Percentiles rank a stretch among this genome's conserved stretches.
phyloP scores from a whole-genome alignment of 2,888 invertebrate species.

The Synanthedon myopaeformis region DNA sequence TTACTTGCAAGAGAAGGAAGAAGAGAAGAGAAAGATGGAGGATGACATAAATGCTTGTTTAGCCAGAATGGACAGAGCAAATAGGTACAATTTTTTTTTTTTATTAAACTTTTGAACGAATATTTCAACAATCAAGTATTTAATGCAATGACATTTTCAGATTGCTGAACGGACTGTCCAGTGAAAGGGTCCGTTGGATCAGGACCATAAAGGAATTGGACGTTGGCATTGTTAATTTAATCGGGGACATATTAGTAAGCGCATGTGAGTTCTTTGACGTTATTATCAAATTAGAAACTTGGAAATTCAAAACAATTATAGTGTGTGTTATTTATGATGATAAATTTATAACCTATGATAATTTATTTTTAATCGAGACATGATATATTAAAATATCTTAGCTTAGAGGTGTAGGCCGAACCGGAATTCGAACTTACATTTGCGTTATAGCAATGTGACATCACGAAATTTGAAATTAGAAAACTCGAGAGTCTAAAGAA shows the following conservation, averaged over 20 bases:
- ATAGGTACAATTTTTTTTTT: conserved; percentile 46
- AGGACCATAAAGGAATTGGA: conserved; percentile 73
- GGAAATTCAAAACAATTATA: too few relatives aligned
- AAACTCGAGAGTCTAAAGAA: too few relatives aligned
- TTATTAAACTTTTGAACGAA: too few relatives aligned
- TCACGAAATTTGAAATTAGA: too few relatives aligned
- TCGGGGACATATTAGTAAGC: conserved; percentile 80
- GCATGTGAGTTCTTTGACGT: conserved; percentile 46
- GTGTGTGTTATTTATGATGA: too few relatives aligned
- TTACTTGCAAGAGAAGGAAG: conserved; percentile 78
- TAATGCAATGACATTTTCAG: conserved; percentile 15
- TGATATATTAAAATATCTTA: too few relatives aligned
- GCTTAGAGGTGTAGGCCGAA: too few relatives aligned
- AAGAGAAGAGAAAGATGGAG: conserved; percentile 77
- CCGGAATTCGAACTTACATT: too few relatives aligned
- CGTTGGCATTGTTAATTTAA: conserved; percentile 66
- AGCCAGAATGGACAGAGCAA: conserved; percentile 82
- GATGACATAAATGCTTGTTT: conserved; percentile 81
- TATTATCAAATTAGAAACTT: too few relatives aligned
- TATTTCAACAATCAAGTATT: not conserved
- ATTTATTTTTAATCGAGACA: too few relatives aligned
- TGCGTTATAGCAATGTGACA: too few relatives aligned
- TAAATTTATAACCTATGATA: too few relatives aligned
- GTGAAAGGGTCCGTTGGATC: conserved; percentile 80
- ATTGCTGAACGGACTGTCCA: conserved; percentile 74